Conservation (phyloP, 1,140 invertebrate species). For the Harlomillsia oculata region DNA sequence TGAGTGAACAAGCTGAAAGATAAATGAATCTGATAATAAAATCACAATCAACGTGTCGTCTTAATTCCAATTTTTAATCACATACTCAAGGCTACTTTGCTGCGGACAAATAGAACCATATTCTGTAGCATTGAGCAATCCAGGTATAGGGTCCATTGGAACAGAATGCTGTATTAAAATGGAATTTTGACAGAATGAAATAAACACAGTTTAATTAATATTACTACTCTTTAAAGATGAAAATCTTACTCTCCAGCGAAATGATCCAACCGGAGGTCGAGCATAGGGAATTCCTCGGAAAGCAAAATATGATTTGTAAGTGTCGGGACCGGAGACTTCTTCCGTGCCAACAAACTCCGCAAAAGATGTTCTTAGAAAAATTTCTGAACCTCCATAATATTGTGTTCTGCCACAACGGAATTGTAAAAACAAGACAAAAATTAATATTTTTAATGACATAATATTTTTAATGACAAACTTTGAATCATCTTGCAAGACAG, state of each 20-base stretch:
- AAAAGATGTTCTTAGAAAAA: neutral
- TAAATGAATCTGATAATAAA: neutral
- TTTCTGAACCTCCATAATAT: neutral
- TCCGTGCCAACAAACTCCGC: neutral
- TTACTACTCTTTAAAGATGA: constrained; percentile 36
- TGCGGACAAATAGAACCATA: neutral
- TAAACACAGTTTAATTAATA: neutral
- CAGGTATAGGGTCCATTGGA: neutral
- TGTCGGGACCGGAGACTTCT: neutral
- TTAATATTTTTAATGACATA: too few species aligned
- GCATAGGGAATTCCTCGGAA: constrained; percentile 51
- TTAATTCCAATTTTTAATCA: too few species aligned
- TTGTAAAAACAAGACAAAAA: too few species aligned
- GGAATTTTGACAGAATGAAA: neutral
- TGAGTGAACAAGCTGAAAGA: neutral
- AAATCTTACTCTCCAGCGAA: constrained; percentile 43
- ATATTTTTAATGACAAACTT: too few species aligned
- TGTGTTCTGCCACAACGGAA: too few species aligned
- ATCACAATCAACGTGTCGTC: neutral
- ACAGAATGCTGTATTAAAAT: neutral
- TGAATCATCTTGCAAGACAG: too few species aligned
- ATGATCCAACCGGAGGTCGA: constrained; percentile 46
- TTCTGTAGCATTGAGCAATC: neutral
- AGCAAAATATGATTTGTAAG: constrained; percentile 36
- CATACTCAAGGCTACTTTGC: neutral